phyloP scores from a whole-genome alignment of 2,888 invertebrate species.

The Elgonia sp. region DNA sequence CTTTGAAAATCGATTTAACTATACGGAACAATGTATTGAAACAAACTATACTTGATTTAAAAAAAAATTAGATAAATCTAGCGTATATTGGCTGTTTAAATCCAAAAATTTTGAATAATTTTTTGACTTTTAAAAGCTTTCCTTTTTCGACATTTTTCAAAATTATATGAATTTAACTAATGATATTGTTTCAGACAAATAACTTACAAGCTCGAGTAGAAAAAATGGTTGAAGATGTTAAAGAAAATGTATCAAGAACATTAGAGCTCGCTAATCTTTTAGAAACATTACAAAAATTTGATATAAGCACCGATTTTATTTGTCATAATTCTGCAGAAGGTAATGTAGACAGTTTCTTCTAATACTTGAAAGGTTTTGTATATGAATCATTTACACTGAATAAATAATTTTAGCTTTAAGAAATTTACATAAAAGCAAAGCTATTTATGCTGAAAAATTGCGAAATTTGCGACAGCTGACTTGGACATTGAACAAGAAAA shows the following conservation, averaged over 20 bases:
- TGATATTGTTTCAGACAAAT: slow-evolving; percentile 62
- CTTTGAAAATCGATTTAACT: too few relatives aligned
- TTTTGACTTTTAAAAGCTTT: too few relatives aligned
- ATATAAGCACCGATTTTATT: slow-evolving; percentile 77
- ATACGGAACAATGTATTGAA: too few relatives aligned
- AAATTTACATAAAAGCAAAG: slow-evolving; percentile 77
- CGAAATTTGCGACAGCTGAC: slow-evolving; percentile 79
- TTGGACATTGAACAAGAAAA: slow-evolving; percentile 75
- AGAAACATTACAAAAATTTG: slow-evolving; percentile 80
- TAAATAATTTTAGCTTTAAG: slow-evolving; percentile 77
- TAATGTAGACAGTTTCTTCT: slow-evolving; percentile 52
- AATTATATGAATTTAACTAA: too few relatives aligned
- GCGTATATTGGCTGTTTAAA: too few relatives aligned
- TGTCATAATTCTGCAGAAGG: slow-evolving; percentile 79
- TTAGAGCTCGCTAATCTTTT: slow-evolving; percentile 80
- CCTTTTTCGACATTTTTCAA: too few relatives aligned
- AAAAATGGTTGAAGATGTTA: slow-evolving; percentile 39
- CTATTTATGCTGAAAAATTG: slow-evolving; percentile 78
- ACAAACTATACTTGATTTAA: too few relatives aligned
- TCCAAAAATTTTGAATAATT: too few relatives aligned
- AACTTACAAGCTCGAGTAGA: slow-evolving; percentile 65
- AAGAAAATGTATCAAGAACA: slow-evolving; percentile 64
- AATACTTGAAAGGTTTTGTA: background rate
- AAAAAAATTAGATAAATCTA: too few relatives aligned
- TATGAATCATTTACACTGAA: slow-evolving; percentile 21